Conservation (phyloP, 2,113 vertebrate genomes). For the Lichenostomus cassidix region DNA sequence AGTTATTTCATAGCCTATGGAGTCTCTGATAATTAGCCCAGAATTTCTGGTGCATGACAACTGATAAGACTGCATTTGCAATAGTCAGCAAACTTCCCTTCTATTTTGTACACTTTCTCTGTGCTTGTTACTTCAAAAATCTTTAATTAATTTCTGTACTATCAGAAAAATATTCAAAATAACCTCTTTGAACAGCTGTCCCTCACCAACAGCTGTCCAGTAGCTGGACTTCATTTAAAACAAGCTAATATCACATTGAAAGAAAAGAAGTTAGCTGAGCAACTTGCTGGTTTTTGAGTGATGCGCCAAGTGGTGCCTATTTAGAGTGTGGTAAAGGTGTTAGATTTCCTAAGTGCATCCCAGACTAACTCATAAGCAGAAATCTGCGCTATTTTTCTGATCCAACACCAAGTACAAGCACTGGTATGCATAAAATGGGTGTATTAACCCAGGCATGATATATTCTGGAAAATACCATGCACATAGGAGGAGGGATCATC, state of each 20-base stretch:
- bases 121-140: background rate
- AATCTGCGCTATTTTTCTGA: background rate
- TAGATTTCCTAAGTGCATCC: background rate
- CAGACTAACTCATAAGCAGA: background rate
- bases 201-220: background rate
- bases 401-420: background rate
- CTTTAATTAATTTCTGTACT: background rate
- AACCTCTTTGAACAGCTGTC: background rate
- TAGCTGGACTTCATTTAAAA: background rate
- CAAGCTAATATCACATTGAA: background rate
- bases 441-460: background rate
- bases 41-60: background rate
- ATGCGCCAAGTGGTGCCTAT: background rate
- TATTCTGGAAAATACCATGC: background rate
- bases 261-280: background rate
- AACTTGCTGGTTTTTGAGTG: background rate
- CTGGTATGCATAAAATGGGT: accelerated
- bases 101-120: background rate
- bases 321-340: background rate
- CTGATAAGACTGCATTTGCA: background rate
- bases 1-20: background rate
- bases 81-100: background rate
- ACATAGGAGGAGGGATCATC: background rate
- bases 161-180: background rate
- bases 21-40: background rate